These are phyloP conservation scores for Heterotilapia buettikoferi DNA, from an alignment of 2,113 vertebrate species.

Conservation along the genomic window DNA sequence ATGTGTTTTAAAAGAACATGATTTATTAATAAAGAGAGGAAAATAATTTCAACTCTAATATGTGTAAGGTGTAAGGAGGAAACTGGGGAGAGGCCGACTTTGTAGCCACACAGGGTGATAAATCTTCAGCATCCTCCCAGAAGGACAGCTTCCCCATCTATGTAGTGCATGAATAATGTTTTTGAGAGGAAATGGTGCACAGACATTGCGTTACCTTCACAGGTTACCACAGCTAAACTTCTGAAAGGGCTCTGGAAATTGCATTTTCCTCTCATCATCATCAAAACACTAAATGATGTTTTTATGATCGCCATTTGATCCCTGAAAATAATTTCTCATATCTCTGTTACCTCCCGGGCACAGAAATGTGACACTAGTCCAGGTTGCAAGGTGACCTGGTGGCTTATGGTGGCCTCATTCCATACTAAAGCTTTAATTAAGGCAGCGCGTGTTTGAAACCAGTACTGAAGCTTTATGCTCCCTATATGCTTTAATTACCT, in stretches of 20 bases:
- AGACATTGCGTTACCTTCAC: not conserved
- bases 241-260: not conserved
- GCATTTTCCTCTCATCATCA: not conserved
- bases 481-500: not conserved
- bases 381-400: constrained; percentile 15
- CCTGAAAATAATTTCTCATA: not conserved
- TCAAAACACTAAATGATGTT: not conserved
- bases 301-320: constrained; percentile 14
- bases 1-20: not conserved
- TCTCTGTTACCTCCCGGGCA: not conserved
- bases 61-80: not conserved
- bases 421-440: not conserved
- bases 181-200: not conserved
- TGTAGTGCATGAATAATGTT: not conserved
- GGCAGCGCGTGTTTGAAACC: not conserved
- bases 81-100: not conserved
- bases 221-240: not conserved
- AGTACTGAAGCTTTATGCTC: not conserved
- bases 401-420: not conserved
- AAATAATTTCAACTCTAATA: not conserved
- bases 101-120: not conserved
- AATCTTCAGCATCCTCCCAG: not conserved
- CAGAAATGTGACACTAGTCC: not conserved
- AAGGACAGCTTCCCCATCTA: not conserved
- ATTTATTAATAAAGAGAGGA: not conserved